A percentile compares a stretch with the other conserved stretches of the same genome.
Evolutionary conservation across 2,113 vertebrate species (phyloP).

Genomic region (Garra rufa): DNA sequence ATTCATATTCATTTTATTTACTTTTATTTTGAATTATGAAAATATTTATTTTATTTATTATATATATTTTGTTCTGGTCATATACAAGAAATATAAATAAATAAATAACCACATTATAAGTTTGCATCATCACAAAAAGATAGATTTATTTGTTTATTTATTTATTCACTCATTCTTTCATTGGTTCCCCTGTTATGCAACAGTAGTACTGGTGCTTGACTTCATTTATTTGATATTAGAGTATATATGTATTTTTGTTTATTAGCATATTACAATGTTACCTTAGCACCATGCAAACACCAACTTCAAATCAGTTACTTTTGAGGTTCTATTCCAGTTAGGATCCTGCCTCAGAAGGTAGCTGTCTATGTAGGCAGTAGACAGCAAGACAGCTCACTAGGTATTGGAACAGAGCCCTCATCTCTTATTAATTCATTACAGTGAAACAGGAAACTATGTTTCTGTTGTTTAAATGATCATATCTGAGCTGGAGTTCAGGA

Average conservation of each 20-base stretch:
- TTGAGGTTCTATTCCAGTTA: not conserved
- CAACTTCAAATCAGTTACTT: not conserved
- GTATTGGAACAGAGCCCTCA: not conserved
- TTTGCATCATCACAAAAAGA: no score
- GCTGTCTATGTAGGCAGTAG: not conserved
- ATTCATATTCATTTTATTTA: no score
- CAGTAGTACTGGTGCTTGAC: not conserved
- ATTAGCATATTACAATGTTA: not conserved
- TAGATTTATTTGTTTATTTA: no score
- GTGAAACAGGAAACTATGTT: slow-evolving; percentile 35
- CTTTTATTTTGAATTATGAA: no score
- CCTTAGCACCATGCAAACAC: not conserved
- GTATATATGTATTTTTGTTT: not conserved
- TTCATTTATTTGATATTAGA: not conserved
- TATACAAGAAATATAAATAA: no score
- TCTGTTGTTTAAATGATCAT: slow-evolving; percentile 29
- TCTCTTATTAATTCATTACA: slow-evolving; percentile 8
- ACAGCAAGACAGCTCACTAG: not conserved
- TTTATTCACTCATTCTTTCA: no score
- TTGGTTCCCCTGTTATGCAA: not conserved
- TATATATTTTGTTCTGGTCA: no score
- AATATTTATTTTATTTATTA: no score
- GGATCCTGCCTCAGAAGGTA: not conserved
- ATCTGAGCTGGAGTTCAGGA: slow-evolving; percentile 10
- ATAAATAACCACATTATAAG: no score